phyloP scores from a whole-genome alignment of 2,797 vertebrate genomes.

The Lindbergichthys nudifrons region DNA sequence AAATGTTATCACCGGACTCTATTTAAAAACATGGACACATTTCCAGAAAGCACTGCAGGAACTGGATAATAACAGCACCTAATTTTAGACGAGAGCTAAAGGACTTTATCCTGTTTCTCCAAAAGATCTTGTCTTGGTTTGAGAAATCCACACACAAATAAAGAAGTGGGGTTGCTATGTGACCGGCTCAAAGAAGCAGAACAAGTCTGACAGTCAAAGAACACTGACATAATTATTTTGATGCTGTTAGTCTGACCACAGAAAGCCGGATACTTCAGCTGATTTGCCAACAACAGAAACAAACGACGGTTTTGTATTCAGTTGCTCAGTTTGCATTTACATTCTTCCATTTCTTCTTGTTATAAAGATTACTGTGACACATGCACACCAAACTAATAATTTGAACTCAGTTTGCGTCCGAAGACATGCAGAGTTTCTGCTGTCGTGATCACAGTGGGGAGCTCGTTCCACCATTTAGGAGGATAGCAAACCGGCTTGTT shows the following conservation, averaged over 20 bases:
- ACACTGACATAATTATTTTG: conserved; percentile 18
- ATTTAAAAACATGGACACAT: background rate
- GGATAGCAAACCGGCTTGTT: no score
- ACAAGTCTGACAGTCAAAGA: conserved; percentile 30
- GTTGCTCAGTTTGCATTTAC: background rate
- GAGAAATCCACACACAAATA: conserved; percentile 15
- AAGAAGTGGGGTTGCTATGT: conserved; percentile 5
- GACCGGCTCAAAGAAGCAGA: conserved; percentile 26
- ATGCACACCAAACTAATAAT: background rate
- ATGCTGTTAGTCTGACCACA: conserved; percentile 21
- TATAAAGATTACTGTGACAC: background rate
- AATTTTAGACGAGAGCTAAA: background rate
- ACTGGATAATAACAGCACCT: background rate
- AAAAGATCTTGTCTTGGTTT: conserved; percentile 6
- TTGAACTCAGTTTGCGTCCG: no score
- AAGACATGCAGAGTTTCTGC: no score
- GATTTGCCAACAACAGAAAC: conserved; percentile 24
- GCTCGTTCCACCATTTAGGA: no score
- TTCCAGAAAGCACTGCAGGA: background rate
- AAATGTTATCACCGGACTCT: conserved; percentile 15
- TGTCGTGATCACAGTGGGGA: no score
- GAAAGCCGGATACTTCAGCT: conserved; percentile 10
- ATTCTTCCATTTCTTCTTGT: background rate
- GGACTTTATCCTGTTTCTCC: background rate
- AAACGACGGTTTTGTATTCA: conserved; percentile 12